Evolutionary conservation across 2,797 vertebrate species (phyloP).

Genomic region (Macrochelys suwanniensis): DNA sequence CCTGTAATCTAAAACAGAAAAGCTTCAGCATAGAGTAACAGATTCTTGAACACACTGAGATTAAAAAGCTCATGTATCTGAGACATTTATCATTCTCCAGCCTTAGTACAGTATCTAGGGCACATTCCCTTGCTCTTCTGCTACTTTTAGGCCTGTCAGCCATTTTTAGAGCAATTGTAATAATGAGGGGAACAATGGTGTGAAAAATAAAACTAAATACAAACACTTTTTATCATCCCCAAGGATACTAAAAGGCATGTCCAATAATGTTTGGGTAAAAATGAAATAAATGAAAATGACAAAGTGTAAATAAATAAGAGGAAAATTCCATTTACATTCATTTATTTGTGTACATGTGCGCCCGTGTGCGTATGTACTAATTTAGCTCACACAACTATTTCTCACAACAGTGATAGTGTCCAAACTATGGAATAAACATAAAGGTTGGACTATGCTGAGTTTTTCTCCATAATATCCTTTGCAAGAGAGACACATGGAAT

Average conservation of each 20-base stretch:
- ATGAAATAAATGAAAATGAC: not conserved
- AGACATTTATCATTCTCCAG: not conserved
- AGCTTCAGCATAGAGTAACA: not conserved
- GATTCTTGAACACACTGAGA: not conserved
- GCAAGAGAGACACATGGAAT: not conserved
- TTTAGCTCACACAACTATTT: not conserved
- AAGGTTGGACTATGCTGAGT: not conserved
- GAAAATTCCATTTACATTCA: not conserved
- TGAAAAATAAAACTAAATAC: not conserved
- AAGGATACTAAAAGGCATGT: not conserved
- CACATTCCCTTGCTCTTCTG: not conserved
- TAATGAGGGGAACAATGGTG: not conserved
- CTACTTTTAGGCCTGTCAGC: not conserved
- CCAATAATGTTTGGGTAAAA: not conserved
- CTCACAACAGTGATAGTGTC: not conserved
- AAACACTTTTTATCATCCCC: not conserved
- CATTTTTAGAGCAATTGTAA: not conserved
- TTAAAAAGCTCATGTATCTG: not conserved
- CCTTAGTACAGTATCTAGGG: not conserved
- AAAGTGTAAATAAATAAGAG: not conserved
- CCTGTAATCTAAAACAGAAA: not conserved
- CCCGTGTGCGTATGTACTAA: not conserved
- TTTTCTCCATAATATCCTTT: not conserved
- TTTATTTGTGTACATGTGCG: not conserved
- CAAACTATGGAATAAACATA: not conserved